Conservation (phyloP, 2,113 vertebrate species). For the Heptranchias perlo region DNA sequence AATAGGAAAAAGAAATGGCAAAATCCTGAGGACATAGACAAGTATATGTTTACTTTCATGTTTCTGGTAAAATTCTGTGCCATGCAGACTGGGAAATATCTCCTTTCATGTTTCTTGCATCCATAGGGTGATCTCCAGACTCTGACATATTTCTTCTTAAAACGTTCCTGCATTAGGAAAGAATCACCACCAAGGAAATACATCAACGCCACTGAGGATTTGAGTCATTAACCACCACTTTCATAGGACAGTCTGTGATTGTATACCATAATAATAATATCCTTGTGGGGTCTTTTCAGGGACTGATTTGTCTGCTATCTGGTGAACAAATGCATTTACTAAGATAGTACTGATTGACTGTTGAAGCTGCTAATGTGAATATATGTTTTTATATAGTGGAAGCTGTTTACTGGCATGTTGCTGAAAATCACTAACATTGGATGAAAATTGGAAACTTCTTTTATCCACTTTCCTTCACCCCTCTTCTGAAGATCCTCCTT, state of each 20-base stretch:
- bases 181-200: not conserved
- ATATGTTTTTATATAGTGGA: not conserved
- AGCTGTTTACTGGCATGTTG: too few species aligned
- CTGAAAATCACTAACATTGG: not conserved
- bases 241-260: not conserved
- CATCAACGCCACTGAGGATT: not conserved
- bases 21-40: too few species aligned
- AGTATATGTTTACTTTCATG: too few species aligned
- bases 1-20: too few species aligned
- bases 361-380: not conserved
- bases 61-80: not conserved
- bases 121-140: not conserved
- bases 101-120: not conserved
- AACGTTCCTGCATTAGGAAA: not conserved
- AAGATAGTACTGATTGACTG: not conserved
- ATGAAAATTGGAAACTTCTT: not conserved
- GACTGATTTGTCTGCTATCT: not conserved
- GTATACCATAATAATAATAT: not conserved
- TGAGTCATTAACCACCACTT: not conserved
- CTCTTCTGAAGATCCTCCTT: too few species aligned
- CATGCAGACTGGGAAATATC: not conserved
- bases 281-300: not conserved
- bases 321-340: not conserved
- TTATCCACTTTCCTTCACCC: too few species aligned
- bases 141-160: not conserved